A percentile compares a stretch with the other conserved stretches of the same genome.
These are phyloP conservation scores for Zeus faber DNA, from an alignment of 2,113 vertebrate species.

Conservation along the genomic window DNA sequence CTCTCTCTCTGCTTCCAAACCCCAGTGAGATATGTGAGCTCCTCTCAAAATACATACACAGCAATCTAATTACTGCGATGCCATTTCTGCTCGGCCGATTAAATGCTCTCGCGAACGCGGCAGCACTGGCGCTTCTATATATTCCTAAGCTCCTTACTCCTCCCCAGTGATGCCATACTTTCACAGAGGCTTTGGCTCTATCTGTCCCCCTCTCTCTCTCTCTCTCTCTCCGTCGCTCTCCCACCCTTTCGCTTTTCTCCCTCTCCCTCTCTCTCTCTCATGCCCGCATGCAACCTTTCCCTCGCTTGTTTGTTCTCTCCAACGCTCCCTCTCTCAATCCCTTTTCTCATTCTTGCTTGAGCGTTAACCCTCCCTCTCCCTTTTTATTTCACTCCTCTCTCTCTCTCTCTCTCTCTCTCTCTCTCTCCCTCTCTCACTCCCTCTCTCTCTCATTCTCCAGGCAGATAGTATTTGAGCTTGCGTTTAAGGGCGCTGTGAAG, in stretches of 20 bases:
- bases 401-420: background rate
- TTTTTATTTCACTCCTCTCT: background rate
- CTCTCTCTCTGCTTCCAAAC: conserved; percentile 11
- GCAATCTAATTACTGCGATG: too few relatives aligned
- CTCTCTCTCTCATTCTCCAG: conserved; percentile 6
- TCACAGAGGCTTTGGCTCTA: too few relatives aligned
- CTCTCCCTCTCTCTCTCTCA: conserved; percentile 11
- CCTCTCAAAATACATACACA: conserved; percentile 55
- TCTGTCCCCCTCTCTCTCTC: conserved; percentile 19
- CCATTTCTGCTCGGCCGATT: too few relatives aligned
- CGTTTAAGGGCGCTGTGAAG: too few relatives aligned
- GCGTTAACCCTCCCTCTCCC: background rate
- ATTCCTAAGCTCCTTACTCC: conserved; percentile 67
- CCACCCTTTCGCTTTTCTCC: background rate
- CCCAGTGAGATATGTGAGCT: conserved; percentile 40
- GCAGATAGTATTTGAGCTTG: too few relatives aligned
- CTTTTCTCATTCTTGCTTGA: background rate
- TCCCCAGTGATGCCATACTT: too few relatives aligned
- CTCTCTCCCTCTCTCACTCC: conserved; percentile 20
- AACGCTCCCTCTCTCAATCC: conserved; percentile 10
- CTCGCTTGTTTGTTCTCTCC: too few relatives aligned
- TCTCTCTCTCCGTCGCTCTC: background rate
- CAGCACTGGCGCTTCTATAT: too few relatives aligned
- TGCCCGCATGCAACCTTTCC: too few relatives aligned
- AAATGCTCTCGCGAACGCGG: too few relatives aligned